phyloP scores from a whole-genome alignment of 2,888 invertebrate genomes.

The Incurvaria masculella region DNA sequence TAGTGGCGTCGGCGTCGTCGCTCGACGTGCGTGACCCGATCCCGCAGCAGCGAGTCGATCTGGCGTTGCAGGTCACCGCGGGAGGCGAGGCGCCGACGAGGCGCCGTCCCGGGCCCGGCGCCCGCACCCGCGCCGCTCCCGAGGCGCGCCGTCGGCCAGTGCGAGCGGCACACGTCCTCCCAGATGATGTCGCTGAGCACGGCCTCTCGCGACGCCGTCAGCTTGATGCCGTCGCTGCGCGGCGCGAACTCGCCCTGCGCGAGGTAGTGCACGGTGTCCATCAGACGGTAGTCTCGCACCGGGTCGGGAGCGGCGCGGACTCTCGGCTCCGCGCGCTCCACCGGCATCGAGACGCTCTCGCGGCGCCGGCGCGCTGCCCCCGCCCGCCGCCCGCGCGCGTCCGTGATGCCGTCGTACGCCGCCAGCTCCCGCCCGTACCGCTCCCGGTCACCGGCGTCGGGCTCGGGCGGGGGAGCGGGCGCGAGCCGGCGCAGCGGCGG shows the following conservation, averaged over 20 bases:
- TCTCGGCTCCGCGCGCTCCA: constrained; percentile 38
- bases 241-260: constrained; percentile 52
- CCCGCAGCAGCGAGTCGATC: constrained; percentile 41
- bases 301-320: constrained; percentile 47
- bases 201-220: constrained; percentile 47
- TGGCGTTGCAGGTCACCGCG: constrained; percentile 40
- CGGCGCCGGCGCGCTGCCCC: constrained; percentile 20
- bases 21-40: constrained; percentile 45
- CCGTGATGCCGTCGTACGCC: constrained; percentile 44
- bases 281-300: constrained; percentile 43
- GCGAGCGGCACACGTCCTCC: constrained; percentile 50
- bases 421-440: constrained; percentile 48
- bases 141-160: constrained; percentile 44
- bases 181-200: constrained; percentile 50
- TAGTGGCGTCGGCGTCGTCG: constrained; percentile 44
- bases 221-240: constrained; percentile 46
- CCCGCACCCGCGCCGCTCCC: constrained; percentile 31
- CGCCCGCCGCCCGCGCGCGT: constrained; percentile 39
- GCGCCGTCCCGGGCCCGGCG: constrained; percentile 16
- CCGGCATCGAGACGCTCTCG: constrained; percentile 43
- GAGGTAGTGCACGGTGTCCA: constrained; percentile 50
- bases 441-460: constrained; percentile 46
- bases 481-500: constrained; percentile 45
- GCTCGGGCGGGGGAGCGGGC: constrained; percentile 31
- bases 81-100: constrained; percentile 27